Evolutionary conservation across 1,140 invertebrate genomes (phyloP).

Genomic region (Thaumetopoea pityocampa): DNA sequence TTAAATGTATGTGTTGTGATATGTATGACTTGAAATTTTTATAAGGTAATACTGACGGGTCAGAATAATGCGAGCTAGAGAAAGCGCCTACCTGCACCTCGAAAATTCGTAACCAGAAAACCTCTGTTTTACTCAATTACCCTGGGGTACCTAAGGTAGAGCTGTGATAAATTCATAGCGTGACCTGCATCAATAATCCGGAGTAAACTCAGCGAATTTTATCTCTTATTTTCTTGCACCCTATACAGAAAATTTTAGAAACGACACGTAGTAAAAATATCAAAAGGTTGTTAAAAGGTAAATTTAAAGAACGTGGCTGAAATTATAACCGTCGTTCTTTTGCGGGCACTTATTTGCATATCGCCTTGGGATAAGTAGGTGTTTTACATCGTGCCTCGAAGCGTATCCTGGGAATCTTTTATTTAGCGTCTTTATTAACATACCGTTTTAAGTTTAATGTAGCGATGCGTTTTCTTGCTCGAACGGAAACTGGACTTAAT

Average conservation of each 20-base stretch:
- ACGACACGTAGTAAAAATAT: conserved; percentile 61
- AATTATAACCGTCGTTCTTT: conserved; percentile 36
- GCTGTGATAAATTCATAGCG: conserved; percentile 53
- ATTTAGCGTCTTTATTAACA: too few relatives aligned
- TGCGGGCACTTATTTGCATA: conserved; percentile 25
- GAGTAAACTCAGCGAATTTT: conserved; percentile 43
- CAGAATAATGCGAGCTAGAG: background rate
- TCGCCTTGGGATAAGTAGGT: conserved; percentile 15
- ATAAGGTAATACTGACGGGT: too few relatives aligned
- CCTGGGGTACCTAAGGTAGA: conserved; percentile 39
- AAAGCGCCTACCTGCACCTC: conserved; percentile 7
- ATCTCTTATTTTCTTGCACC: conserved; percentile 37
- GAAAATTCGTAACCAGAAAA: conserved; percentile 27
- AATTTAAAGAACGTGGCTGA: conserved; percentile 52
- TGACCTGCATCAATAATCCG: conserved; percentile 51
- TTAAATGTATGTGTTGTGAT: background rate
- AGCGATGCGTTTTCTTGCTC: too few relatives aligned
- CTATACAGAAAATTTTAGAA: conserved; percentile 44
- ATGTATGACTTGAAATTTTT: conserved; percentile 3
- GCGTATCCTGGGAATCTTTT: conserved; percentile 6
- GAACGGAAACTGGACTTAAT: too few relatives aligned
- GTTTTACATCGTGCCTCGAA: conserved; percentile 7
- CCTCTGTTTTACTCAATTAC: conserved; percentile 49
- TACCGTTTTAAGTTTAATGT: too few relatives aligned
- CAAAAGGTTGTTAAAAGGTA: conserved; percentile 56